Conservation (phyloP, 2,113 vertebrate genomes). For the Urocolius indicus region DNA sequence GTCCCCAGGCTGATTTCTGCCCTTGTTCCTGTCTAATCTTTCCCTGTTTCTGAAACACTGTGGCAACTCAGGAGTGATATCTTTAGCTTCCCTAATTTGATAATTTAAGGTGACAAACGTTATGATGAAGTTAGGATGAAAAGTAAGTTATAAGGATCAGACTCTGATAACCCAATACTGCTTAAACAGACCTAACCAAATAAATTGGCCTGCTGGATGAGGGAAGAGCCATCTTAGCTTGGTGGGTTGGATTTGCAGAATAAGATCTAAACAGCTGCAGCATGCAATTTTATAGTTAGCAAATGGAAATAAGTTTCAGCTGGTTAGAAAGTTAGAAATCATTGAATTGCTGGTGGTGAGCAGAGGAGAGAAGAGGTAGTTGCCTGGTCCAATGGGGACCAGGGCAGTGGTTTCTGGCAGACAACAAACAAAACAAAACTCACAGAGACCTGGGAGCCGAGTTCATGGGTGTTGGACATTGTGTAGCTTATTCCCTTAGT, state of each 20-base stretch:
- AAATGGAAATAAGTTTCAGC: neutral
- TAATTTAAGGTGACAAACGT: neutral
- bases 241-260: neutral
- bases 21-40: neutral
- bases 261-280: neutral
- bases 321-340: neutral
- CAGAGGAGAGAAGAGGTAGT: neutral
- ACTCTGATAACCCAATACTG: neutral
- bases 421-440: no score
- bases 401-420: neutral
- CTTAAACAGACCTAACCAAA: neutral
- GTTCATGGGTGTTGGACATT: fast-evolving
- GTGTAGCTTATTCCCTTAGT: neutral
- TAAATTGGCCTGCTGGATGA: neutral
- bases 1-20: neutral
- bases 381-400: neutral
- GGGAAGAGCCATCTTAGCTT: neutral
- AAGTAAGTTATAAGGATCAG: neutral
- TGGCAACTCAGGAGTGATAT: neutral
- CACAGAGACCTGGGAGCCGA: neutral
- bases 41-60: neutral
- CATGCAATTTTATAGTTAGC: neutral
- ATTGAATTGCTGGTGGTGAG: fast-evolving
- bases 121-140: neutral
- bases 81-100: neutral